A percentile compares a stretch with the other conserved stretches of the same genome.
These are phyloP conservation scores for Cephus rjabovi DNA, from an alignment of 2,888 invertebrate species.

Conservation along the genomic window DNA sequence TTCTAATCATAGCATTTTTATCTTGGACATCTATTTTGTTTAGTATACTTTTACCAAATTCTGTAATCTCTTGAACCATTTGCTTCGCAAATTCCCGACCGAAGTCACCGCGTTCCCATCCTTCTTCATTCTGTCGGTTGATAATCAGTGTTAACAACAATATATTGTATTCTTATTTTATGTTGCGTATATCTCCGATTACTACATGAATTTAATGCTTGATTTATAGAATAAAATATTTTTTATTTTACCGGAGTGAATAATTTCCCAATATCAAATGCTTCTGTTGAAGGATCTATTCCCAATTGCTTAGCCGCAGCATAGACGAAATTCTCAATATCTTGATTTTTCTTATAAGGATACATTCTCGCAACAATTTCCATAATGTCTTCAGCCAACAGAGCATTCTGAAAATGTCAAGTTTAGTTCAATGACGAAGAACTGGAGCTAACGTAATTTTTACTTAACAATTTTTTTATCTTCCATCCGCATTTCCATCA, in stretches of 20 bases:
- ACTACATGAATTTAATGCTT: neutral
- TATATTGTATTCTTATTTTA: neutral
- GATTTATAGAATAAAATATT: neutral
- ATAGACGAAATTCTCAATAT: conserved; percentile 67
- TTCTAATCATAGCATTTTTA: conserved; percentile 50
- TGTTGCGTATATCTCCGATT: neutral
- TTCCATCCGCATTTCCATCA: conserved; percentile 35
- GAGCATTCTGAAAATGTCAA: conserved; percentile 57
- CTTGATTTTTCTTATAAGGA: conserved; percentile 69
- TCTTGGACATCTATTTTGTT: conserved; percentile 61
- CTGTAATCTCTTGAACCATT: conserved; percentile 67
- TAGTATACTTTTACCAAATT: conserved; percentile 67
- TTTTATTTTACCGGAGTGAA: conserved; percentile 64
- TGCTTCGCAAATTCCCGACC: conserved; percentile 68
- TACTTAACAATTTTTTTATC: conserved; percentile 19
- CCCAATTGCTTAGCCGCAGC: conserved; percentile 68
- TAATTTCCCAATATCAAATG: conserved; percentile 67
- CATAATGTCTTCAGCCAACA: conserved; percentile 67
- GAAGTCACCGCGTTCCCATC: conserved; percentile 67
- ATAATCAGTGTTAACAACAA: neutral
- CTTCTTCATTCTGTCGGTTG: conserved; percentile 67
- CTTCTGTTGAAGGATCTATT: conserved; percentile 63
- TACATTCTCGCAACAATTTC: conserved; percentile 65
- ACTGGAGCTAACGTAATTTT: neutral
- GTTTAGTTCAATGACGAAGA: neutral